Evolutionary conservation across 2,113 vertebrate species (phyloP), one percentile per base, ranked within the genome.

Genomic region (Dipodomys stephensi): DNA sequence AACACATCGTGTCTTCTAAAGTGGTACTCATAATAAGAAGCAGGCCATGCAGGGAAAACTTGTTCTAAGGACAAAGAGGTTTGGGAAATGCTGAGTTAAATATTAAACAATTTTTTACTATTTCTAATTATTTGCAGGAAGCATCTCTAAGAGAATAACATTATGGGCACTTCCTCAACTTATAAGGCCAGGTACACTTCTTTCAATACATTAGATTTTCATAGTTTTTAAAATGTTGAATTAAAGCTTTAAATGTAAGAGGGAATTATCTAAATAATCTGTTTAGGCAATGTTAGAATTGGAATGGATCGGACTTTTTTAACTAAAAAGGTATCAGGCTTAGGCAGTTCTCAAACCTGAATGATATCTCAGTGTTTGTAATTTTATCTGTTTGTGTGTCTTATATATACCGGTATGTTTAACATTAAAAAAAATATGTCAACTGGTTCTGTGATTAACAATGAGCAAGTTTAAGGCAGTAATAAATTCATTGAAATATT

Each of bases 161-260:
- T 32, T 81, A 27, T 60, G 23, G 27, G 0, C 2, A 67, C 60
- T 88, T 79, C 25, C 6, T 13, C 53, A 93, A 84, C 44, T 64
- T 88, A 49, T 60, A 78, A 46, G 53, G 1, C 25, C 30, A 67
- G 32, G 82, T 65, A 76, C 10, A 39, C 4, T 69, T 73, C 2
- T 71, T 90, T 69, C 28, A 92, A 69, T 69, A 62, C 93, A 64
- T 46, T 64, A 88, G 30, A 65, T 81, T 80, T 46, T 30, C 13
- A 28, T 44, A 2, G 30, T 13, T 68, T 60, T 85, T 18, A 44
- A 76, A 78, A 81, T 60, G 46, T 5, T 87, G 44, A 77, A 83
- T 44, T 76, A 86, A 77, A 18, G 10, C 25, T 78, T 82, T 35
- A 27, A 6, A 7, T 62, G 8, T 64, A 28, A 68, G 19, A 39